phyloP scores from a whole-genome alignment of 2,888 invertebrate genomes.

The Epiblema foenella region DNA sequence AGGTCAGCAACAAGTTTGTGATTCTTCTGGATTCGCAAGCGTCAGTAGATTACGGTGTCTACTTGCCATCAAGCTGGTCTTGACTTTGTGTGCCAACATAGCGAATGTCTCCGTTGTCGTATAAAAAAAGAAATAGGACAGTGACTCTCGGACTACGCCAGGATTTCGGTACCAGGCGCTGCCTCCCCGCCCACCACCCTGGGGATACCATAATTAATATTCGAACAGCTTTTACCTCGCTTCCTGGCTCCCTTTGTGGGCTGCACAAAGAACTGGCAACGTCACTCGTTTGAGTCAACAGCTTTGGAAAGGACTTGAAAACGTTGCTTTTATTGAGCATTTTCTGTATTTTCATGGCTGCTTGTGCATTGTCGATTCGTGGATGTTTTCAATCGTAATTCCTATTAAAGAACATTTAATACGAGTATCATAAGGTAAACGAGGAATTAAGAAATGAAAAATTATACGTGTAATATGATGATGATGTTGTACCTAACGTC shows the following conservation, averaged over 20 bases:
- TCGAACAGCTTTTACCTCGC: slow-evolving; percentile 54
- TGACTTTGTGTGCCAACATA: too few relatives aligned
- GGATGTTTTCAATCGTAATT: neutral
- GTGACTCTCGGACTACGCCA: slow-evolving; percentile 51
- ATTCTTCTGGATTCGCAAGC: too few relatives aligned
- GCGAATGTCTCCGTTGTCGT: too few relatives aligned
- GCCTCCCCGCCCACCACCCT: slow-evolving; percentile 47
- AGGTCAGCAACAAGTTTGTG: too few relatives aligned
- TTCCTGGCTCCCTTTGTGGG: slow-evolving; percentile 56
- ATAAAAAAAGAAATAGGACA: too few relatives aligned
- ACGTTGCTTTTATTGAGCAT: slow-evolving; percentile 7
- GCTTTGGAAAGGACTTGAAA: slow-evolving; percentile 35
- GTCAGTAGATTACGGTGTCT: too few relatives aligned
- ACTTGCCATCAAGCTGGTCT: too few relatives aligned
- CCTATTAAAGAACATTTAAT: too few relatives aligned
- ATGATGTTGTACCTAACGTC: too few relatives aligned
- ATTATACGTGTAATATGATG: too few relatives aligned
- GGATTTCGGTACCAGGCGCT: slow-evolving; percentile 73
- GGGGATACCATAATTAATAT: slow-evolving; percentile 68
- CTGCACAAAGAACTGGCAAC: slow-evolving; percentile 48
- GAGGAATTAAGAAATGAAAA: too few relatives aligned
- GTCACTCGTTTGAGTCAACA: slow-evolving; percentile 38
- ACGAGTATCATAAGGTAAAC: too few relatives aligned
- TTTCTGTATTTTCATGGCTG: neutral
- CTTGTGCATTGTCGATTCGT: neutral